Evolutionary conservation across 2,888 invertebrate species (phyloP), one percentile per base, ranked within the genome.

Genomic region (Aelia acuminata): DNA sequence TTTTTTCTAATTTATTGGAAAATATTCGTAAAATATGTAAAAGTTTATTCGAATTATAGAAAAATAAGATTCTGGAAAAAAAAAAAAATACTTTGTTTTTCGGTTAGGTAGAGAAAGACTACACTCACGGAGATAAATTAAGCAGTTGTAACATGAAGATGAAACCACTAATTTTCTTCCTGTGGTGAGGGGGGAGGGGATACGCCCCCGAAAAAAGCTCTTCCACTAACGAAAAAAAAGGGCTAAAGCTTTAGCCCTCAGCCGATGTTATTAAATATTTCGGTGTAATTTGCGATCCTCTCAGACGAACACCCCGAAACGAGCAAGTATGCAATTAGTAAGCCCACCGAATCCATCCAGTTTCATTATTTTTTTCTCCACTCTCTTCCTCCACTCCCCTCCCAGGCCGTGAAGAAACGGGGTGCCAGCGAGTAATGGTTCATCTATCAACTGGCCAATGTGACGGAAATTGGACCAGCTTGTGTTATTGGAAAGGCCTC

Each of bases 251-350:
- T 18, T 2, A 31, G 31, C 31, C 63, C 15, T 63, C 31, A 63
- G 63, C 63, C 63, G 31, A 63, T 63, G 63, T 63, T 63, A 63
- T 63, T 63, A 63, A 63, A 63, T 63, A 63, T 63, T 63, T 63
- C 31, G 63, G 31, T 63, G 63, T 63, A 63, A 63, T 63, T 63
- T 63, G 31, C 15, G 63, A 63, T 31, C 63, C 31, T 3, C 31
- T 18, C 3, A 5, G 63, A 63, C 15, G 63, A 63, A 63, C 63
- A 63, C 63, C 26, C n/a, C n/a, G n/a, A 13, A 26, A n/a, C 13
- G 26, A 26, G 31, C 63, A 31, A 63, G 63, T 31, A 31, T 63
- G 63, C 63, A 63, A 63, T 63, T 63, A 63, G 63, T 18, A 31
- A 22, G 31, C 15, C 31, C 31, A 31, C 15, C 3, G 31, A 31